phyloP scores from a whole-genome alignment of 2,888 invertebrate species.

The Hydriomena furcata region DNA sequence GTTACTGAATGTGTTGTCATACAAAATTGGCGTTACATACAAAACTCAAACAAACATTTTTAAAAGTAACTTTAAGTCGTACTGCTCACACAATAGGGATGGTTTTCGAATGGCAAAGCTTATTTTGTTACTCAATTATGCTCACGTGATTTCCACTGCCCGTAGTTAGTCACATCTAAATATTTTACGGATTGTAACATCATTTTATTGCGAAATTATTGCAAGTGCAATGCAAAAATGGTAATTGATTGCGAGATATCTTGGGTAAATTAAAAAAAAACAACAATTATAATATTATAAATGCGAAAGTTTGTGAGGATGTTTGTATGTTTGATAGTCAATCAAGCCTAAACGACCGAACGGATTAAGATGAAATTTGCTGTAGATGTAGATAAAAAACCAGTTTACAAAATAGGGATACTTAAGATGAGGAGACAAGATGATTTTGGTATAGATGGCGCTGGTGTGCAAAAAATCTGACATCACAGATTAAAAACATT shows the following conservation, averaged over 20 bases:
- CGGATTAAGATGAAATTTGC: no score
- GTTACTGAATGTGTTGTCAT: constrained; percentile 59
- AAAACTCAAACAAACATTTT: constrained; percentile 12
- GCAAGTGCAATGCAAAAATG: constrained; percentile 37
- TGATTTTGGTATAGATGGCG: no score
- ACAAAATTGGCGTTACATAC: constrained; percentile 41
- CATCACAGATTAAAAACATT: no score
- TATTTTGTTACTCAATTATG: constrained; percentile 28
- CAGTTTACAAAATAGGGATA: no score
- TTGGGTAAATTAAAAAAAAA: no score
- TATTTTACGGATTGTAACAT: constrained; percentile 22
- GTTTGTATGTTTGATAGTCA: no score
- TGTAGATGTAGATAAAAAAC: no score
- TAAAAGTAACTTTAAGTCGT: constrained; percentile 9
- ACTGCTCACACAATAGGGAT: constrained; percentile 3
- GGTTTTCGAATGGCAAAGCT: constrained; percentile 1
- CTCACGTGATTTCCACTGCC: constrained; percentile 25
- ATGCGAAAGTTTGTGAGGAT: no score
- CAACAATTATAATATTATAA: no score
- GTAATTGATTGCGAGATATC: constrained; percentile 1
- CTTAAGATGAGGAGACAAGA: no score
- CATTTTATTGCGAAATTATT: constrained; percentile 15
- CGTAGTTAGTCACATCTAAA: constrained; percentile 19
- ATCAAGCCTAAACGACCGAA: no score
- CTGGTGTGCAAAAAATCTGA: no score